Evolutionary conservation across 2,113 vertebrate genomes (phyloP), one percentile per base, ranked within the genome.

Genomic region (Cricetomys ansorgei): DNA sequence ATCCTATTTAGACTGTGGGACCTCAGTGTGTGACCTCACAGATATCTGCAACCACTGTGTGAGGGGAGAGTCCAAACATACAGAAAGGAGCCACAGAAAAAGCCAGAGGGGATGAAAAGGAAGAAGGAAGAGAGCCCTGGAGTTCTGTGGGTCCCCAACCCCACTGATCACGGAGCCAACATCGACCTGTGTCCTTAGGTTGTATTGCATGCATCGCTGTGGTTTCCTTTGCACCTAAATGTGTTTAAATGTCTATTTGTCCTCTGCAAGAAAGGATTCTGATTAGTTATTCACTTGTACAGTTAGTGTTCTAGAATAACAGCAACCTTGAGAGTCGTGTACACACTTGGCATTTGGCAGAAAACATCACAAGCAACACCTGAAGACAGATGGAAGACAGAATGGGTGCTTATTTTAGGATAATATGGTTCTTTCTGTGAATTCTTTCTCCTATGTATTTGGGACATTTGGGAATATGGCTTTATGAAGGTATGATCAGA

Each of bases 401-500:
- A 73, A 69, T 15, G 3, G 16, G 70, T 76, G 2, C 3, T 83
- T 81, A 64, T 48, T 81, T 81, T 2, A 59, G 75, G 27, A 1
- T 17, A 31, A 17, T 55, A 50, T 13, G 19, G 29, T 27, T 67
- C 48, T 89, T 90, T 37, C 53, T 91, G 3, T 45, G 29, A 83
- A 62, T 9, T 89, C 10, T 83, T 77, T 65, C 25, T 89, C 76
- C 43, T 37, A 10, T 11, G 11, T 5, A 83, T 34, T 69, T 72
- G 62, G 45, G 31, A 88, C n/a, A n/a, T 95, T 69, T 81, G 69
- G 88, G 72, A 96, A 83, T 31, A 11, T 37, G 53, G 13, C 73
- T 73, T 94, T 40, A 70, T 40, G 75, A 87, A 87, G 0, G 13
- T 75, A 7, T 25, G 5, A 79, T 92, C 73, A 81, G 77, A 88